Conservation (phyloP, 2,113 vertebrate species). For the Ia io region DNA sequence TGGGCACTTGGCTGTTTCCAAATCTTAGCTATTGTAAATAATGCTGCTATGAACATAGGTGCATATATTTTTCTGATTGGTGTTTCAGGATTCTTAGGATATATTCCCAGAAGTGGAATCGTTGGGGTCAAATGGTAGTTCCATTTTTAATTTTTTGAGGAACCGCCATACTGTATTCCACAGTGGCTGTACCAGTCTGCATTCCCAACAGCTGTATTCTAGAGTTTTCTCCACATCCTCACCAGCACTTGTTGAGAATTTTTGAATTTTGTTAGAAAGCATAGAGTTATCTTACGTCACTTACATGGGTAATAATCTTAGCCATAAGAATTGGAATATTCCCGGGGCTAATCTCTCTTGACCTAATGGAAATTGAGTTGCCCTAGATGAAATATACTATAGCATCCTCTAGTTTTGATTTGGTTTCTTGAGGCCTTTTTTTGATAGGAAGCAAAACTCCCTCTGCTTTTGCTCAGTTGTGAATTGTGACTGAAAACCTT, state of each 20-base stretch:
- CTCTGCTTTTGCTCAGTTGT: not conserved
- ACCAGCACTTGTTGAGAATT: not conserved
- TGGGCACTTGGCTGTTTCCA: too few relatives aligned
- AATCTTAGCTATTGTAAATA: too few relatives aligned
- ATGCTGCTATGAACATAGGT: too few relatives aligned
- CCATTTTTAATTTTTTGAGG: too few relatives aligned
- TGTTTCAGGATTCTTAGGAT: too few relatives aligned
- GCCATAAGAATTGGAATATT: not conserved
- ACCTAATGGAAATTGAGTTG: not conserved
- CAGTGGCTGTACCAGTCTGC: too few relatives aligned
- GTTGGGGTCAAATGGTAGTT: too few relatives aligned
- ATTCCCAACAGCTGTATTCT: too few relatives aligned
- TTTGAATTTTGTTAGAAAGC: constrained; percentile 12
- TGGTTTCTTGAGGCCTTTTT: not conserved
- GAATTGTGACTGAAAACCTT: not conserved
- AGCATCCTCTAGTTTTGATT: not conserved
- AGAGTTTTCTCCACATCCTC: too few relatives aligned
- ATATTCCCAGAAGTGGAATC: too few relatives aligned
- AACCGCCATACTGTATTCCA: too few relatives aligned
- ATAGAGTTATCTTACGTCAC: not conserved
- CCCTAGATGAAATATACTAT: not conserved
- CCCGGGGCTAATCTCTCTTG: not conserved
- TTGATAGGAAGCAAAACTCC: not conserved
- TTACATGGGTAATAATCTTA: not conserved
- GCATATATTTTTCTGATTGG: too few relatives aligned